phyloP scores from a whole-genome alignment of 2,113 vertebrate genomes.

The Tenrec ecaudatus region DNA sequence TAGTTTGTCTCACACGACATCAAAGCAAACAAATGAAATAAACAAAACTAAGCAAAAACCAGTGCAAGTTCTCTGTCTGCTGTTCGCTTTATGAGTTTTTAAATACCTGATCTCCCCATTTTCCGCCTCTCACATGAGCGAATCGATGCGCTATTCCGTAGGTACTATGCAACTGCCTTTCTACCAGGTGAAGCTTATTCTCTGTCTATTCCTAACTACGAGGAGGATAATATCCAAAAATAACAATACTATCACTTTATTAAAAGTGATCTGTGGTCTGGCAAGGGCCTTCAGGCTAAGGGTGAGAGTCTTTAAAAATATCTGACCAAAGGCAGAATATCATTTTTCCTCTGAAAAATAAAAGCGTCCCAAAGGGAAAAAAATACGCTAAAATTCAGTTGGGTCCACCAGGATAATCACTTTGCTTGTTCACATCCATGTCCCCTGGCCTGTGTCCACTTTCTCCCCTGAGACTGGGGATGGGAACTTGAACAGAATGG shows the following conservation, averaged over 20 bases:
- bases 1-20: background rate
- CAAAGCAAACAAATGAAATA: background rate
- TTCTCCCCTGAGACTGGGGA: background rate
- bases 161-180: background rate
- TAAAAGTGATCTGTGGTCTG: background rate
- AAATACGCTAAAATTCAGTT: background rate
- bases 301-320: slow-evolving; percentile 11
- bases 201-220: background rate
- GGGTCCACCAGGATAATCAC: background rate
- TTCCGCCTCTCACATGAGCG: background rate
- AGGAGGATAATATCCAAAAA: background rate
- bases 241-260: background rate
- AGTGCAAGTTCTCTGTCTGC: background rate
- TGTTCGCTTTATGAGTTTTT: background rate
- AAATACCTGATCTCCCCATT: background rate
- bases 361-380: too few relatives aligned
- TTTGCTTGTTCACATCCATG: too few relatives aligned
- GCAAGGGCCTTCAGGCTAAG: background rate
- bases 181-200: background rate
- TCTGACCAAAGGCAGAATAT: too few relatives aligned
- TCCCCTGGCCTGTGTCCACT: background rate
- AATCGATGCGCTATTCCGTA: background rate
- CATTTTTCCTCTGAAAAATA: too few relatives aligned
- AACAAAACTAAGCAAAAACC: background rate
- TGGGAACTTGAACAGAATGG: background rate